Evolutionary conservation across 2,113 vertebrate species (phyloP), one percentile per base, ranked within the genome.

Genomic region (Dasyornis broadbenti): DNA sequence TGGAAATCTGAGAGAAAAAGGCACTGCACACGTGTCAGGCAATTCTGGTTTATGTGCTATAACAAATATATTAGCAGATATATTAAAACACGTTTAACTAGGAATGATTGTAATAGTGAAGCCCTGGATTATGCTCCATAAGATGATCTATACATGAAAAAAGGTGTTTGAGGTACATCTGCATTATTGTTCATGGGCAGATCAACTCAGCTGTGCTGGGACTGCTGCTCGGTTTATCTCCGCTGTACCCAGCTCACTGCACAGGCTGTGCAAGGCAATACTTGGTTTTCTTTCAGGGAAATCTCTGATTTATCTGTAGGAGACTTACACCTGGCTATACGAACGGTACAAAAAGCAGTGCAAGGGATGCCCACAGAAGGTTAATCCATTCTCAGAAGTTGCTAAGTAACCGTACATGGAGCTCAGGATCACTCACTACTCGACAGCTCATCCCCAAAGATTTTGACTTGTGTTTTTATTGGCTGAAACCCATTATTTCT

Each of bases 341-440:
- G 9, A 86, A 75, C 0, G 1, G 61, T 56, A 30, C 69, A 90
- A 54, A 60, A 63, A 89, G 49, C 72, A 84, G 56, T 26, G 40
- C 81, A 91, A 79, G 49, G 53, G 86, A 82, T 92, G 77, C 56
- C 72, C 69, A 53, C 31, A 40, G 89, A 96, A 94, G 72, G 86
- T 94, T 93, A 94, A 96, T 96, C 64, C 86, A 19, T 81, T 64
- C 72, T 90, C 90, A 92, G 80, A 95, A 96, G 90, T 94, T 92
- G 95, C 95, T 94, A 94, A 95, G 92, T 96, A 94, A 94, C 90
- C 65, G 72, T 42, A 90, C 77, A 60, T 68, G 42, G 66, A 72
- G 64, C 76, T 90, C 72, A 84, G 72, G 86, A 92, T 95, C 90
- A 60, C 86, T 88, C 87, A 93, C 86, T 94, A 76, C 82, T 78